A percentile compares a stretch with the other conserved stretches of the same genome.
These are phyloP conservation scores for Teleiodes luculella DNA, from an alignment of 2,888 invertebrate genomes.

Conservation along the genomic window DNA sequence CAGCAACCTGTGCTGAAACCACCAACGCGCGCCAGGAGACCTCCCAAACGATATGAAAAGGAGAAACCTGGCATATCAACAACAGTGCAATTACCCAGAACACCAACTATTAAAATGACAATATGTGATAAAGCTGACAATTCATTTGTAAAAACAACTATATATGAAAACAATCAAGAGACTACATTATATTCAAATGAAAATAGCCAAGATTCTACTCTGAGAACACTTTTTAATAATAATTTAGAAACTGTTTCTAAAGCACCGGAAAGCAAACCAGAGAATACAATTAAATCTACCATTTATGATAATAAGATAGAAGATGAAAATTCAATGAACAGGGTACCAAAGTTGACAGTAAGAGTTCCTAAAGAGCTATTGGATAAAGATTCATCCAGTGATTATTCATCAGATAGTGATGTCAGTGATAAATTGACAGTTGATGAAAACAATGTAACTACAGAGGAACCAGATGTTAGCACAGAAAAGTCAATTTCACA, in stretches of 20 bases:
- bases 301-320: constrained; percentile 72
- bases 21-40: constrained; percentile 56
- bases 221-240: constrained; percentile 61
- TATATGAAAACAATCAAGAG: constrained; percentile 63
- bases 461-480: constrained; percentile 29
- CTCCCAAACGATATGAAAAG: constrained; percentile 69
- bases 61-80: constrained; percentile 34
- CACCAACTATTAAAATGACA: constrained; percentile 71
- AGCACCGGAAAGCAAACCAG: constrained; percentile 52
- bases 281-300: constrained; percentile 63
- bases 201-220: constrained; percentile 1
- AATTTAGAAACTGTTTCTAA: constrained; percentile 50
- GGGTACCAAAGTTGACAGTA: constrained; percentile 84
- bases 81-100: constrained; percentile 35
- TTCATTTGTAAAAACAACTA: constrained; percentile 69
- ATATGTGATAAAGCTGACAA: constrained; percentile 73
- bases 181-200: constrained; percentile 34
- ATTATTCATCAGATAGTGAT: constrained; percentile 78
- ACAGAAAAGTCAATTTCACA: constrained; percentile 24
- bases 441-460: constrained; percentile 66
- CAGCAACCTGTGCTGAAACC: constrained; percentile 55
- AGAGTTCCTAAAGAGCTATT: constrained; percentile 81
- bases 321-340: constrained; percentile 67
- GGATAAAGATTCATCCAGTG: constrained; percentile 74
- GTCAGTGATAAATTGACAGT: constrained; percentile 80